Percentiles rank a stretch among this genome's conserved stretches.
Evolutionary conservation across 2,797 vertebrate species (phyloP).

Genomic region (Nyctibius grandis): DNA sequence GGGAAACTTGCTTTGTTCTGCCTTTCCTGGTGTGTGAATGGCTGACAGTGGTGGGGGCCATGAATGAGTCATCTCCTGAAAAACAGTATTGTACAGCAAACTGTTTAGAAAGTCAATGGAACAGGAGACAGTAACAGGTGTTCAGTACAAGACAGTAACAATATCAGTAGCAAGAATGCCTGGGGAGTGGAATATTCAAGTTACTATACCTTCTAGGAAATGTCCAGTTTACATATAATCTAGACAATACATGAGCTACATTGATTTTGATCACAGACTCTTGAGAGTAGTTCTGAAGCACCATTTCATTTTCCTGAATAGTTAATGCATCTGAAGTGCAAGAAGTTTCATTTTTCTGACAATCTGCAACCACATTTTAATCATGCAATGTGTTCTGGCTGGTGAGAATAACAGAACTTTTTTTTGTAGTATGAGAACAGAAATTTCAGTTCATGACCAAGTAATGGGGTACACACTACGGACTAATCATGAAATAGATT

Average conservation of each 20-base stretch:
- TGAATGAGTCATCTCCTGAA: conserved; percentile 93
- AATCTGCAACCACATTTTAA: neutral
- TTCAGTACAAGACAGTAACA: no score
- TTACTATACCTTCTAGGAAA: neutral
- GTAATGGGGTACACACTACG: neutral
- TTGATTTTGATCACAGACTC: neutral
- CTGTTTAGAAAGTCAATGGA: conserved; percentile 13
- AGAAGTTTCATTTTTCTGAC: conserved; percentile 17
- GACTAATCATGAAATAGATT: neutral
- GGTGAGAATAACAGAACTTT: neutral
- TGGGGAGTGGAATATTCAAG: neutral
- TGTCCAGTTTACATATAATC: neutral
- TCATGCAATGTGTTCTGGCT: neutral
- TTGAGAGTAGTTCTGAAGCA: neutral
- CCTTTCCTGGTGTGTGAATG: conserved; percentile 84
- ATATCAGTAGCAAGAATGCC: neutral
- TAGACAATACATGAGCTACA: neutral
- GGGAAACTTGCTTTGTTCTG: conserved; percentile 82
- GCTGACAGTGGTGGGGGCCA: conserved; percentile 83
- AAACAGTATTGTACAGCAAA: conserved; percentile 25
- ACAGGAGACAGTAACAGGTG: neutral
- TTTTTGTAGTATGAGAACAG: neutral
- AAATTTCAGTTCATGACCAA: neutral
- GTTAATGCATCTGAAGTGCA: neutral
- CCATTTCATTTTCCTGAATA: neutral